A percentile compares a stretch with the other conserved stretches of the same genome.
Evolutionary conservation across 2,797 vertebrate species (phyloP).

Genomic region (Pipistrellus pygmaeus): DNA sequence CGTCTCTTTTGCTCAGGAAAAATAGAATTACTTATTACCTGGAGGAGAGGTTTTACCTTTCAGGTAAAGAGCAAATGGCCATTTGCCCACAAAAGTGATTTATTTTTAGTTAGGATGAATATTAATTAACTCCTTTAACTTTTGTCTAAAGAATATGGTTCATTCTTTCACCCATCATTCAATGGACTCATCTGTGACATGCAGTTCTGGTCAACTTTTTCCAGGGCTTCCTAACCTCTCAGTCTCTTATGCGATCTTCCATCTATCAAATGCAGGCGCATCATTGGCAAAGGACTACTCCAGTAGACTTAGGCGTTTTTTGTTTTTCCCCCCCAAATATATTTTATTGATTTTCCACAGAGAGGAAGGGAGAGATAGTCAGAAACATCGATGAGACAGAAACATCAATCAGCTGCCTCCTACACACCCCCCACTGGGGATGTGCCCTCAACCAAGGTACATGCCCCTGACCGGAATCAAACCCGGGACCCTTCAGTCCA

Average conservation of each 20-base stretch:
- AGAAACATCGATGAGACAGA: too few species aligned
- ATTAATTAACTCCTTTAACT: not conserved
- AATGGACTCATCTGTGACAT: not conserved
- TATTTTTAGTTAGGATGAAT: not conserved
- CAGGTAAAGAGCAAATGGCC: not conserved
- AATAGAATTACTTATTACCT: not conserved
- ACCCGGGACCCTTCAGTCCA: too few species aligned
- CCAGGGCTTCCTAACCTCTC: not conserved
- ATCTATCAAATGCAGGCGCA: not conserved
- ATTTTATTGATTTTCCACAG: too few species aligned
- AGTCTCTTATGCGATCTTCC: not conserved
- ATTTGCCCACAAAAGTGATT: not conserved
- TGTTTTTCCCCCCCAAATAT: too few species aligned
- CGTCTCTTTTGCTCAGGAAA: conserved; percentile 7
- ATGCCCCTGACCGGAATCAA: too few species aligned
- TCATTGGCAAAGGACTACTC: not conserved
- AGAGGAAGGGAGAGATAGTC: too few species aligned
- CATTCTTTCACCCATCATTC: not conserved
- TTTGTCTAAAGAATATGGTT: not conserved
- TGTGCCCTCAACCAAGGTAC: too few species aligned
- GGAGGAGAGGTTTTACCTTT: conserved; percentile 2
- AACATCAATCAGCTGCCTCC: too few species aligned
- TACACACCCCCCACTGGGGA: too few species aligned
- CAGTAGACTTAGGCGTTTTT: not conserved
- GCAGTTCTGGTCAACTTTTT: not conserved